A percentile compares a stretch with the other conserved stretches of the same genome.
phyloP scores from a whole-genome alignment of 2,888 invertebrate genomes.

The Amblyteles armatorius region DNA sequence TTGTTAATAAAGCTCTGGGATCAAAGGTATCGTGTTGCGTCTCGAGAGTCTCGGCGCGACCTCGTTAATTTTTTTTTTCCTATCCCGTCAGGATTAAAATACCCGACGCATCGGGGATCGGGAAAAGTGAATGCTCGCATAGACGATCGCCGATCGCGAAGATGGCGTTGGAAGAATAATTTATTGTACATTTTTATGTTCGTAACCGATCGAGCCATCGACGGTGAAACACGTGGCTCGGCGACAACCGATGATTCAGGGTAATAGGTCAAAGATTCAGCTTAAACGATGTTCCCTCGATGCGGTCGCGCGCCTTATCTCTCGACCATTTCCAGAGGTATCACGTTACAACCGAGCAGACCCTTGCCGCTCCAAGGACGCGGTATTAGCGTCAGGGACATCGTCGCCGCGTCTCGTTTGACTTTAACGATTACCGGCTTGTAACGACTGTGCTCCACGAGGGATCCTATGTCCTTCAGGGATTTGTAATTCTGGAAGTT shows the following conservation, averaged over 20 bases:
- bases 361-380: slow-evolving; percentile 92
- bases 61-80: slow-evolving; percentile 28
- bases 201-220: slow-evolving; percentile 13
- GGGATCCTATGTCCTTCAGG: slow-evolving; percentile 88
- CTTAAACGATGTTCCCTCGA: not conserved
- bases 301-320: slow-evolving; percentile 76
- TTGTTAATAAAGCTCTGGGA: slow-evolving; percentile 40
- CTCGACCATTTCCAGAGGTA: slow-evolving; percentile 84
- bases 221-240: not conserved
- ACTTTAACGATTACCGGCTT: slow-evolving; percentile 86
- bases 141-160: not conserved
- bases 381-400: slow-evolving; percentile 89
- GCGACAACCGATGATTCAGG: slow-evolving; percentile 7
- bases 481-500: slow-evolving; percentile 89
- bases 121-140: slow-evolving; percentile 49
- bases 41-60: slow-evolving; percentile 28
- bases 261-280: not conserved
- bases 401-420: slow-evolving; percentile 85
- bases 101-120: not conserved
- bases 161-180: slow-evolving; percentile 61
- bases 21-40: slow-evolving; percentile 51
- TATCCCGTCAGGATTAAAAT: slow-evolving; percentile 56
- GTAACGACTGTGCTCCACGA: slow-evolving; percentile 88
- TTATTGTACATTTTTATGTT: slow-evolving; percentile 44
- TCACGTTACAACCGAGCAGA: slow-evolving; percentile 90